A percentile compares a stretch with the other conserved stretches of the same genome.
Conservation (phyloP, 2,113 vertebrate species). For the Tragulus kanchil region DNA sequence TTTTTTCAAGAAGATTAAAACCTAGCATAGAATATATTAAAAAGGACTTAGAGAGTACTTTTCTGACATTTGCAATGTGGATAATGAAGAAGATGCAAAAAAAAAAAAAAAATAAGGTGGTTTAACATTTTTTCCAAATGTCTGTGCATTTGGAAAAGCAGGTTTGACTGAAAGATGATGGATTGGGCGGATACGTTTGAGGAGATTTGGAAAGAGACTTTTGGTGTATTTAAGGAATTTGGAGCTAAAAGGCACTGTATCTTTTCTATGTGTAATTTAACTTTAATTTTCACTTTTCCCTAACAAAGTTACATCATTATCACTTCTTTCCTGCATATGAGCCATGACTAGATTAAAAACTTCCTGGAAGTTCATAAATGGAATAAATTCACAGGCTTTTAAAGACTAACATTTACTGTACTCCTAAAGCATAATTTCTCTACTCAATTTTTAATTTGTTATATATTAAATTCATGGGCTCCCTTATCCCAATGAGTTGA, state of each 20-base stretch:
- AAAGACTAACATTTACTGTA: not conserved
- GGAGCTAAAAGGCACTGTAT: not conserved
- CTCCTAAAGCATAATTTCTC: not conserved
- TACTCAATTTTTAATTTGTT: not conserved
- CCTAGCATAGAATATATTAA: not conserved
- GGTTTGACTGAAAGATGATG: not conserved
- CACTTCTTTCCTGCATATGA: not conserved
- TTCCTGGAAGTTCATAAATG: not conserved
- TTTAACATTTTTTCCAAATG: not conserved
- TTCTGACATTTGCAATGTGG: conserved; percentile 2
- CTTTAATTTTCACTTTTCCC: not conserved
- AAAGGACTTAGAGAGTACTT: not conserved
- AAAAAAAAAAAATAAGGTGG: not conserved
- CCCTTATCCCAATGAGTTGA: not conserved
- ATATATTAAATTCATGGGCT: not conserved
- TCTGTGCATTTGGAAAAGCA: not conserved
- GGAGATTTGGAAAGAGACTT: not conserved
- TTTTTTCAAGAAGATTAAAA: conserved; percentile 42
- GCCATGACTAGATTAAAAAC: not conserved
- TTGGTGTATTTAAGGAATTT: conserved; percentile 35
- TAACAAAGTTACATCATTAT: not conserved
- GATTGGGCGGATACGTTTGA: not conserved
- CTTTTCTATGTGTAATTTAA: conserved; percentile 16
- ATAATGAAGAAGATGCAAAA: not conserved
- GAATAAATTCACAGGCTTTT: not conserved